Percentiles rank a stretch among this genome's conserved stretches.
Evolutionary conservation across 1,140 invertebrate genomes (phyloP).

Genomic region (Bombus superbus): DNA sequence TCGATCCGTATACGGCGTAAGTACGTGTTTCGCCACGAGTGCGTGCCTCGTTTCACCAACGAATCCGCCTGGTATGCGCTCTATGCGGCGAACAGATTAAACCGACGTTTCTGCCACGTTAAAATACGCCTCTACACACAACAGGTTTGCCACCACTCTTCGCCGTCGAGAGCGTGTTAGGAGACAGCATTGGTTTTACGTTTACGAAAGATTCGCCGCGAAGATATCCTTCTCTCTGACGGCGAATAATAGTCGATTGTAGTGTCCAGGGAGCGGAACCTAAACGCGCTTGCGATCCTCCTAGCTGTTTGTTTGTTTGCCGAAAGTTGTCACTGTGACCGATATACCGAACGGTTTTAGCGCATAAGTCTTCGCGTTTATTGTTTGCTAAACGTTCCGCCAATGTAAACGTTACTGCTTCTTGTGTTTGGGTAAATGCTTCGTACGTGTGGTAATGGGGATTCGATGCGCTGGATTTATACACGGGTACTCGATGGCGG

Average conservation of each 20-base stretch:
- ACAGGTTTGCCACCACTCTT: too few species aligned
- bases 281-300: neutral
- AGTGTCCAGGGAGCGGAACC: constrained; percentile 36
- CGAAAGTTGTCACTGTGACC: constrained; percentile 37
- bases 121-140: constrained; percentile 17
- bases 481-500: neutral
- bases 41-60: constrained; percentile 35
- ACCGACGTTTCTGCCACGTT: constrained; percentile 44
- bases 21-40: constrained; percentile 39
- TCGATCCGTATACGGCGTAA: constrained; percentile 60
- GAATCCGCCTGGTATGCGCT: constrained; percentile 29
- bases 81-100: constrained; percentile 58
- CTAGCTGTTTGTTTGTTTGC: neutral
- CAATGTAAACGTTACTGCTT: constrained; percentile 8
- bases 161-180: neutral
- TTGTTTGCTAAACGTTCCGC: constrained; percentile 41
- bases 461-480: too few species aligned
- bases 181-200: neutral
- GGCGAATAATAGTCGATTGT: constrained; percentile 53
- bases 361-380: constrained; percentile 36
- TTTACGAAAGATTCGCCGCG: constrained; percentile 32
- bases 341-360: constrained; percentile 32
- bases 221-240: constrained; percentile 38
- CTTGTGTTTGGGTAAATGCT: neutral
- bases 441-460: neutral